Percentiles rank a stretch among this genome's conserved stretches.
Evolutionary conservation across 2,797 vertebrate species (phyloP).

Genomic region (Lophius americanus): DNA sequence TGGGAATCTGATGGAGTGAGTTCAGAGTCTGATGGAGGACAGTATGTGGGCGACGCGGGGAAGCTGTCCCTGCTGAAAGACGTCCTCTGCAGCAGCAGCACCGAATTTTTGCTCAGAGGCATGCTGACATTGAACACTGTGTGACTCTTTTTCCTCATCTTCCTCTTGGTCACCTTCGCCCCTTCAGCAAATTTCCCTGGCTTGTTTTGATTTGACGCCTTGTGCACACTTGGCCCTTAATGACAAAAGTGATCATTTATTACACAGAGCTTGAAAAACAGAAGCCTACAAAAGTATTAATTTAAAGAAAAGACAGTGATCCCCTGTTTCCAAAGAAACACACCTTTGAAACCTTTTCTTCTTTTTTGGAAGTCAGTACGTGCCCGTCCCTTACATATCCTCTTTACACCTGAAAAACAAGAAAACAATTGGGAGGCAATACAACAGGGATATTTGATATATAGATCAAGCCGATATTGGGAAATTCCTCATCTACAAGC

Average conservation of each 20-base stretch:
- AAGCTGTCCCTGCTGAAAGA: conserved; percentile 44
- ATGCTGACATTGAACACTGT: conserved; percentile 78
- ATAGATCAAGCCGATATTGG: too few species aligned
- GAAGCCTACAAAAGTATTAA: neutral
- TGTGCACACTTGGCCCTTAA: conserved; percentile 33
- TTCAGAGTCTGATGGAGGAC: neutral
- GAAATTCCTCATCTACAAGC: too few species aligned
- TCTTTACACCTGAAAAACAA: conserved; percentile 63
- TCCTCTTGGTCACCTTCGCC: conserved; percentile 4
- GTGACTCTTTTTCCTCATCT: conserved; percentile 4
- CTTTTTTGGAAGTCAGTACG: conserved; percentile 16
- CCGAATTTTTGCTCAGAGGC: conserved; percentile 55
- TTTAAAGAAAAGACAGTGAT: neutral
- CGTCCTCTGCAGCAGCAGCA: conserved; percentile 73
- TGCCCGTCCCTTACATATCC: conserved; percentile 37
- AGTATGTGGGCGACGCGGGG: neutral
- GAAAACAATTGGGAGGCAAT: neutral
- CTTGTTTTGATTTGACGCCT: neutral
- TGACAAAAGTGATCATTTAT: conserved; percentile 11
- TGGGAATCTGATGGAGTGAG: neutral
- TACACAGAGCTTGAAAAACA: neutral
- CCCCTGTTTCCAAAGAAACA: conserved; percentile 17
- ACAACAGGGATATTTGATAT: neutral
- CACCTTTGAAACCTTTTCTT: conserved; percentile 42
- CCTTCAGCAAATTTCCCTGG: neutral